phyloP scores from a whole-genome alignment of 92 coral and sea anemone genomes.

The Phenganax marumi region DNA sequence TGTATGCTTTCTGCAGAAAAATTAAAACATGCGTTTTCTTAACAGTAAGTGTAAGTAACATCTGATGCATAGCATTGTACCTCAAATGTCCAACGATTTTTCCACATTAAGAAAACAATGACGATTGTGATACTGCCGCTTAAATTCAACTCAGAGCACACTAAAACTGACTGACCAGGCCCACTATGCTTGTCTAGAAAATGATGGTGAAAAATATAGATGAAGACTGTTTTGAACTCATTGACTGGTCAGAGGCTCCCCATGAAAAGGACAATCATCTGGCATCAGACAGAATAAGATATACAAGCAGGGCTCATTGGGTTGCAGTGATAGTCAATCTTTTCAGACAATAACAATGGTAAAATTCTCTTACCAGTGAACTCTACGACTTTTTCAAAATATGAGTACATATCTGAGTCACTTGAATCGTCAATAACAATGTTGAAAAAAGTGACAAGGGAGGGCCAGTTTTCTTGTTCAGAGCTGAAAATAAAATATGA shows the following conservation, averaged over 20 bases:
- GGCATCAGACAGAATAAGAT: too few relatives aligned
- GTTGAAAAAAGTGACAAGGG: conserved; percentile 13
- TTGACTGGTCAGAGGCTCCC: too few relatives aligned
- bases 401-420: conserved; percentile 68
- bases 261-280: too few relatives aligned
- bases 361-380: conserved; percentile 68
- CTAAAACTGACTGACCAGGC: conserved; percentile 73
- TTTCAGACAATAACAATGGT: neutral
- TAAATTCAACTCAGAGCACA: conserved; percentile 78
- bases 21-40: neutral
- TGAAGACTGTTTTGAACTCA: too few relatives aligned
- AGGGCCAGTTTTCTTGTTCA: neutral
- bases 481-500: neutral
- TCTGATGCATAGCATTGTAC: conserved; percentile 15
- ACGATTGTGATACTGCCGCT: conserved; percentile 85
- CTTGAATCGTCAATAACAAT: conserved; percentile 73
- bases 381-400: conserved; percentile 61
- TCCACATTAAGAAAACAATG: conserved; percentile 89
- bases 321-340: too few relatives aligned
- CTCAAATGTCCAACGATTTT: conserved; percentile 78
- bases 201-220: neutral
- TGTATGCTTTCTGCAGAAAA: conserved; percentile 73
- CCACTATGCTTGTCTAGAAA: conserved; percentile 71
- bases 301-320: neutral
- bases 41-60: neutral